Evolutionary conservation across 2,888 invertebrate species (phyloP).

Genomic region (Phengaris alcon): DNA sequence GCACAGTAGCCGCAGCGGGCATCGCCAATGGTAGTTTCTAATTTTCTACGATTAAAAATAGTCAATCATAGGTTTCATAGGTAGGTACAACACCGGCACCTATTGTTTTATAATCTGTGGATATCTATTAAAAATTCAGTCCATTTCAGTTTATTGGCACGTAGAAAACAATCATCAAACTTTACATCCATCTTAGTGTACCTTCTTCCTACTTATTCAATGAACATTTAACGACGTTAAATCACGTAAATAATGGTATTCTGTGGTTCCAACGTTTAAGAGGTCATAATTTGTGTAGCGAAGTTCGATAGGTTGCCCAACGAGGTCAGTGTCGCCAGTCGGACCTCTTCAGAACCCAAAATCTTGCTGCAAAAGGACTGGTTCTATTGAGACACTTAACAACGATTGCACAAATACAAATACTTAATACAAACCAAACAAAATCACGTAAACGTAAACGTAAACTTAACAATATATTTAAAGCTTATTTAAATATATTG

Average conservation of each 20-base stretch:
- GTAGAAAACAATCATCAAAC: no score
- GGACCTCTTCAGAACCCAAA: slow-evolving; percentile 56
- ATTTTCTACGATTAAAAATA: no score
- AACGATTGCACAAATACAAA: slow-evolving; percentile 49
- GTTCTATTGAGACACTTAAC: slow-evolving; percentile 53
- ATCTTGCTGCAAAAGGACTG: slow-evolving; percentile 56
- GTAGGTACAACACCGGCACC: no score
- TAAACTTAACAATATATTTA: no score
- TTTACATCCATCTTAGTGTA: no score
- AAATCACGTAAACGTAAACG: slow-evolving; percentile 21
- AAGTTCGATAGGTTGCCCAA: slow-evolving; percentile 30
- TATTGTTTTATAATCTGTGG: no score
- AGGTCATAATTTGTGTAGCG: slow-evolving; percentile 13
- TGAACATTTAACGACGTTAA: not conserved
- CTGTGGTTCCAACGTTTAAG: not conserved
- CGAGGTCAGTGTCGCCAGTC: slow-evolving; percentile 58
- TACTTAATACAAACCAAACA: slow-evolving; percentile 43
- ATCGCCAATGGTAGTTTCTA: no score
- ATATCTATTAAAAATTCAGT: no score
- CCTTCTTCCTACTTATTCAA: no score
- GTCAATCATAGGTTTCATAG: no score
- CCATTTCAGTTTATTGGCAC: no score
- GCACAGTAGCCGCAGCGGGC: no score
- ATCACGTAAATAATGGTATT: slow-evolving; percentile 11
- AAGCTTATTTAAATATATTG: not conserved